These are phyloP conservation scores for Aurelia sp. DNA, from an alignment of 30 jellyfish, hydroid and myxozoan genomes.

Conservation along the genomic window DNA sequence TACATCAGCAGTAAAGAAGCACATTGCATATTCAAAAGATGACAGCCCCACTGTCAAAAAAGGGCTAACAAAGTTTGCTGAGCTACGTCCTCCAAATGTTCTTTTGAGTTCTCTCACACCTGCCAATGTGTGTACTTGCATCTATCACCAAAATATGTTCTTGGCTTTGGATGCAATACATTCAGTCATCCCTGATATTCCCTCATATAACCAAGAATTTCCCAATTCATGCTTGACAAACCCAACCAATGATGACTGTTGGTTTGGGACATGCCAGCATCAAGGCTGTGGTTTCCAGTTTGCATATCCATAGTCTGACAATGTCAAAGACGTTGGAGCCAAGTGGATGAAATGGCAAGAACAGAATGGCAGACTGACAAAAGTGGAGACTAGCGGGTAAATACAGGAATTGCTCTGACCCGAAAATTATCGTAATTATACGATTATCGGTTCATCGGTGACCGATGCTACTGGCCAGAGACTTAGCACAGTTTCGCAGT, in stretches of 20 bases:
- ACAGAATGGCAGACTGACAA: conserved; percentile 7
- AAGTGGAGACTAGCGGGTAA: too few relatives aligned
- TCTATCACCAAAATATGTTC: conserved; percentile 35
- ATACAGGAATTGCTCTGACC: too few relatives aligned
- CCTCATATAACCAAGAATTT: conserved; percentile 9
- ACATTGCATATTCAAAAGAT: conserved; percentile 17
- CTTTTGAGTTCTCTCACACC: conserved; percentile 40
- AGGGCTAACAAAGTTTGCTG: conserved; percentile 44
- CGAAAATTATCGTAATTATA: too few relatives aligned
- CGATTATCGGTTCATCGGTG: too few relatives aligned
- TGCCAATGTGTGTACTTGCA: conserved; percentile 35
- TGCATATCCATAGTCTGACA: conserved; percentile 3
- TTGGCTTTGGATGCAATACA: conserved; percentile 29
- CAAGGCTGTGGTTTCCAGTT: conserved; percentile 25
- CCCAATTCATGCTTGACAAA: conserved; percentile 33
- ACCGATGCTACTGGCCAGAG: too few relatives aligned
- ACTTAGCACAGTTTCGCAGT: too few relatives aligned
- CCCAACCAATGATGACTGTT: conserved; percentile 36
- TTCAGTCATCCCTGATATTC: conserved; percentile 10
- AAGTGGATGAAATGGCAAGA: conserved; percentile 58
- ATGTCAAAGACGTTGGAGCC: conserved; percentile 4
- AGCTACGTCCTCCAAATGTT: conserved; percentile 47
- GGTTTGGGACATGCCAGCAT: conserved; percentile 46
- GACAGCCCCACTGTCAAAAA: conserved; percentile 48
- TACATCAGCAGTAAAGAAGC: conserved; percentile 44